Evolutionary conservation across 2,113 vertebrate genomes (phyloP).

Genomic region (Heptranchias perlo): DNA sequence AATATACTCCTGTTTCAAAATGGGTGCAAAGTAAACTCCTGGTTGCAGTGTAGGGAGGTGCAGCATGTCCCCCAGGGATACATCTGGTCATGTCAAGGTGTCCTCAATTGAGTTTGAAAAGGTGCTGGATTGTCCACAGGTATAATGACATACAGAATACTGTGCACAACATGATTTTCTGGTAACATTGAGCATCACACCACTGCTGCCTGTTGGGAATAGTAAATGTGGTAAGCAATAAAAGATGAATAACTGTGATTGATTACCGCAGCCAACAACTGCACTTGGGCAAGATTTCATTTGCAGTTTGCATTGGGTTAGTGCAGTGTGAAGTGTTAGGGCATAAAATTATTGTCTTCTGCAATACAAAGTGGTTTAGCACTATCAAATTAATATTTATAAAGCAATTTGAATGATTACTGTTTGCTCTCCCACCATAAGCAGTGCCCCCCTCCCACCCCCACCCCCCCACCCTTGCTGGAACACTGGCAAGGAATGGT

Average conservation of each 20-base stretch:
- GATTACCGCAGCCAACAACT: background rate
- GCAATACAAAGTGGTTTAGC: background rate
- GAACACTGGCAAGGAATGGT: background rate
- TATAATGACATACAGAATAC: background rate
- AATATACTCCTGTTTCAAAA: background rate
- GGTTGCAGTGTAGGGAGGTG: background rate
- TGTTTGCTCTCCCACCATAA: background rate
- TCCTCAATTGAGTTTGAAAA: background rate
- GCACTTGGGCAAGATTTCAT: background rate
- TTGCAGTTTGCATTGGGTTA: background rate
- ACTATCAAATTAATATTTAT: constrained; percentile 27
- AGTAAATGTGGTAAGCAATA: background rate
- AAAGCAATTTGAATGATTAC: background rate
- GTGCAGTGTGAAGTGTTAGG: background rate
- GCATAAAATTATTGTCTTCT: background rate
- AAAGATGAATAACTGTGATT: constrained; percentile 15
- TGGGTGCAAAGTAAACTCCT: background rate
- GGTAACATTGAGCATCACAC: background rate
- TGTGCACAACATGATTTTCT: background rate
- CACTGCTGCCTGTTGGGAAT: background rate
- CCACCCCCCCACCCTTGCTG: too few relatives aligned
- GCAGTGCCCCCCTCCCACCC: background rate
- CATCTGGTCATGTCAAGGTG: background rate
- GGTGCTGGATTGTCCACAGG: background rate
- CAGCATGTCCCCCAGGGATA: background rate